Percentiles rank a stretch among this genome's conserved stretches.
These are phyloP conservation scores for Mactra quadrangularis DNA, from an alignment of 1,140 invertebrate species.

Conservation along the genomic window DNA sequence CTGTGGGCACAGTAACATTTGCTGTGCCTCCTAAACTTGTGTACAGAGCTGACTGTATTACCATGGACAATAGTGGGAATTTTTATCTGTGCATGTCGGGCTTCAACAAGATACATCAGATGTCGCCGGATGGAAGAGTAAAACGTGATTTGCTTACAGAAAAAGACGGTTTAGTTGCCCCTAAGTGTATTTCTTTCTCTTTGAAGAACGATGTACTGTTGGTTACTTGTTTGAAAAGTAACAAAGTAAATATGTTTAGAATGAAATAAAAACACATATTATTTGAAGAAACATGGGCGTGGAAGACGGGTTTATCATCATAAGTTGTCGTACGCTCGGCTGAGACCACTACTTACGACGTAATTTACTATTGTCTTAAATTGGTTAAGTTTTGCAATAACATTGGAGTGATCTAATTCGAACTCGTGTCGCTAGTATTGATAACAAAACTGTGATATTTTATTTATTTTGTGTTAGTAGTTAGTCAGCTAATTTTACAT, in stretches of 20 bases:
- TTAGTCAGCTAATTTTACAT: no score
- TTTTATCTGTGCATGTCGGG: slow-evolving; percentile 48
- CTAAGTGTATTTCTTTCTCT: slow-evolving; percentile 48
- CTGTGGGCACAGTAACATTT: slow-evolving; percentile 27
- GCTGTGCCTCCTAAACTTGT: slow-evolving; percentile 33
- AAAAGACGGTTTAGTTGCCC: slow-evolving; percentile 43
- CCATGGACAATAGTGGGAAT: slow-evolving; percentile 28
- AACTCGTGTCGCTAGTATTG: no score
- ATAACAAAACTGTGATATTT: no score
- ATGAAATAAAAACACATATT: slow-evolving; percentile 10
- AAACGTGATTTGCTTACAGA: slow-evolving; percentile 46
- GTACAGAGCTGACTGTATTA: slow-evolving; percentile 45
- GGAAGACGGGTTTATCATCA: no score
- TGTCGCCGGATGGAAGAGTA: slow-evolving; percentile 52
- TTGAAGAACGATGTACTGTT: slow-evolving; percentile 38
- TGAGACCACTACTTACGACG: no score
- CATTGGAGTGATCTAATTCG: no score
- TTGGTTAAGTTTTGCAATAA: no score
- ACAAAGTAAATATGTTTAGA: slow-evolving; percentile 52
- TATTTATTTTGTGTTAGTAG: no score
- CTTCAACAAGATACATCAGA: slow-evolving; percentile 48
- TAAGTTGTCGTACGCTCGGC: no score
- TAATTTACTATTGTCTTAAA: no score
- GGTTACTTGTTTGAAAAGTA: slow-evolving; percentile 44
- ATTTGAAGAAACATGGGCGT: no score